phyloP scores from a whole-genome alignment of 2,888 invertebrate genomes.

The Escarpia spicata region DNA sequence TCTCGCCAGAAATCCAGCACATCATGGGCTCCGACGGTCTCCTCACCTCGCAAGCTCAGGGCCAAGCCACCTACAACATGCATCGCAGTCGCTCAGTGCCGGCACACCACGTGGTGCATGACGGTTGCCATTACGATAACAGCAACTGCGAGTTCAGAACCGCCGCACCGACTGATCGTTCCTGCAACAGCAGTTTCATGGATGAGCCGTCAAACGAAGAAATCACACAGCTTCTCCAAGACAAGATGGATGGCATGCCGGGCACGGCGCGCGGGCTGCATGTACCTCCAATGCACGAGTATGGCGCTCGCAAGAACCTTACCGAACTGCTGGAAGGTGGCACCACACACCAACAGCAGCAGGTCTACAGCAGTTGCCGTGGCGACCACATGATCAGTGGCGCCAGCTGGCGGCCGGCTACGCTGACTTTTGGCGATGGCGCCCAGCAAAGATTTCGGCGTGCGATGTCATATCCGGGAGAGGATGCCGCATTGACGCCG shows the following conservation, averaged over 20 bases:
- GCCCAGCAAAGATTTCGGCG: background rate
- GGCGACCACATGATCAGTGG: constrained; percentile 38
- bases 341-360: background rate
- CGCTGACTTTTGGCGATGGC: background rate
- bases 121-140: background rate
- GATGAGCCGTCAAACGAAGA: background rate
- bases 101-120: background rate
- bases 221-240: background rate
- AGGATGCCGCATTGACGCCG: constrained; percentile 22
- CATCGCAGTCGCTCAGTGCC: background rate
- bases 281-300: background rate
- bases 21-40: background rate
- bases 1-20: constrained; percentile 6
- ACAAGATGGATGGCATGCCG: background rate
- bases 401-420: constrained; percentile 20
- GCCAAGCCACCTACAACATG: background rate
- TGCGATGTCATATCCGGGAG: constrained; percentile 6
- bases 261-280: background rate
- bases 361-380: constrained; percentile 17
- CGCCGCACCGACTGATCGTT: background rate
- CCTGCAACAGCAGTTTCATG: background rate
- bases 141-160: background rate
- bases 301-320: background rate
- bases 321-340: background rate
- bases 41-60: background rate